These are phyloP conservation scores for Hippoglossus stenolepis DNA, from an alignment of 2,113 vertebrate species.

Conservation along the genomic window DNA sequence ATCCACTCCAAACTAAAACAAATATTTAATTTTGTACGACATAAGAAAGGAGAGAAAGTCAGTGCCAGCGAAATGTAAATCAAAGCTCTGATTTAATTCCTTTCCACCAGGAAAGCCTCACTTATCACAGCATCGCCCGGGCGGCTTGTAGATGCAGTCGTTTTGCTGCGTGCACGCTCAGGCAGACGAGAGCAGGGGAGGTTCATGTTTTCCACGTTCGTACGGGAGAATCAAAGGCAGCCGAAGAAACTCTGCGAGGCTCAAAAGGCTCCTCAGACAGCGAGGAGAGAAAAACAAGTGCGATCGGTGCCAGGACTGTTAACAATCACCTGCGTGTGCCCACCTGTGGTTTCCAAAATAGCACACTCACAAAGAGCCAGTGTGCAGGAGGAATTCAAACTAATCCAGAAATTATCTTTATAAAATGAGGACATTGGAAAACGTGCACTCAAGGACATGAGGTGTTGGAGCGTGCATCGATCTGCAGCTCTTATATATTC, in stretches of 20 bases:
- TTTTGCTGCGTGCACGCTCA: constrained; percentile 5
- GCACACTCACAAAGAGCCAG: constrained; percentile 11
- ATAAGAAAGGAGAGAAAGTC: neutral
- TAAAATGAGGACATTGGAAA: constrained; percentile 20
- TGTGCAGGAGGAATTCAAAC: constrained; percentile 27
- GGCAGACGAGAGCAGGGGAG: constrained; percentile 47
- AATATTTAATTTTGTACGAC: constrained; percentile 18
- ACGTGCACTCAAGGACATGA: neutral
- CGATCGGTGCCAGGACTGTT: constrained; percentile 44
- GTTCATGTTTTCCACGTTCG: constrained; percentile 48
- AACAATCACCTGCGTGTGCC: constrained; percentile 64
- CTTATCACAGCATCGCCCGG: constrained; percentile 43
- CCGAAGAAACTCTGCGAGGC: constrained; percentile 39
- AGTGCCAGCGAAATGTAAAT: constrained; percentile 7
- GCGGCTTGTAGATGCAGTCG: constrained; percentile 30
- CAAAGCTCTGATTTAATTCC: constrained; percentile 44
- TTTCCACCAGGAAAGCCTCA: constrained; percentile 20
- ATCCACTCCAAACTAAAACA: neutral
- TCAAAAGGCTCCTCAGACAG: constrained; percentile 41
- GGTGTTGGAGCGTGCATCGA: no score
- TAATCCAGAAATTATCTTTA: constrained; percentile 37
- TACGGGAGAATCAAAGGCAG: constrained; percentile 63
- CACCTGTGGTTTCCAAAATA: constrained; percentile 55
- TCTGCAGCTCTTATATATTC: neutral
- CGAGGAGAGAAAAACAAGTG: constrained; percentile 17